These are phyloP conservation scores for Drosophila mayri DNA, from an alignment of 1,140 invertebrate species.

Conservation along the genomic window DNA sequence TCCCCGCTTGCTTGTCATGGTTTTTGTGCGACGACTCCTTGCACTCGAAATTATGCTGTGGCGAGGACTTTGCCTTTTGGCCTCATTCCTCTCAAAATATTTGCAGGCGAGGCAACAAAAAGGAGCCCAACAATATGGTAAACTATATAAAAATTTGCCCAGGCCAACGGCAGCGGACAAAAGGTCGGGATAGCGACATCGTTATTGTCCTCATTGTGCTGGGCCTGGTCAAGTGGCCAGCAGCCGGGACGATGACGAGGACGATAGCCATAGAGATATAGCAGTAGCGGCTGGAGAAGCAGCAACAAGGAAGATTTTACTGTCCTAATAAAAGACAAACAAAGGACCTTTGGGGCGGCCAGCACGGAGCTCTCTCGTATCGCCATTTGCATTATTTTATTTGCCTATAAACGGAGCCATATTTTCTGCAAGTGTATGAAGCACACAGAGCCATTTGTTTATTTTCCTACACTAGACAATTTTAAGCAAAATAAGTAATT, in stretches of 20 bases:
- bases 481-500: slow-evolving; percentile 82
- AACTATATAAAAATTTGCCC: slow-evolving; percentile 81
- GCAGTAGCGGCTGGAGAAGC: slow-evolving; percentile 9
- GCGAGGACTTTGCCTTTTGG: slow-evolving; percentile 74
- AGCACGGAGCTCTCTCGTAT: slow-evolving; percentile 64
- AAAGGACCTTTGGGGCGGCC: slow-evolving; percentile 68
- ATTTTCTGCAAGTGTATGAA: slow-evolving; percentile 70
- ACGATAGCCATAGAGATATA: slow-evolving; percentile 23
- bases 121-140: slow-evolving; percentile 70
- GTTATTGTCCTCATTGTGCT: slow-evolving; percentile 78
- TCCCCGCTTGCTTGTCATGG: slow-evolving; percentile 34
- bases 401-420: slow-evolving; percentile 83
- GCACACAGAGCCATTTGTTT: slow-evolving; percentile 54
- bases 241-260: slow-evolving; percentile 36
- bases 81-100: slow-evolving; percentile 71
- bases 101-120: slow-evolving; percentile 62
- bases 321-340: slow-evolving; percentile 83
- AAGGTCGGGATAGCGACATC: slow-evolving; percentile 74
- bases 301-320: slow-evolving; percentile 82
- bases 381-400: slow-evolving; percentile 85
- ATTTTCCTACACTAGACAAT: slow-evolving; percentile 71
- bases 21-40: slow-evolving; percentile 43
- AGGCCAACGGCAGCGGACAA: slow-evolving; percentile 56
- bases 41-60: slow-evolving; percentile 74
- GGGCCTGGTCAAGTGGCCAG: slow-evolving; percentile 74